These are phyloP conservation scores for Danionella dracula DNA, from an alignment of 2,797 vertebrate species.

Conservation along the genomic window DNA sequence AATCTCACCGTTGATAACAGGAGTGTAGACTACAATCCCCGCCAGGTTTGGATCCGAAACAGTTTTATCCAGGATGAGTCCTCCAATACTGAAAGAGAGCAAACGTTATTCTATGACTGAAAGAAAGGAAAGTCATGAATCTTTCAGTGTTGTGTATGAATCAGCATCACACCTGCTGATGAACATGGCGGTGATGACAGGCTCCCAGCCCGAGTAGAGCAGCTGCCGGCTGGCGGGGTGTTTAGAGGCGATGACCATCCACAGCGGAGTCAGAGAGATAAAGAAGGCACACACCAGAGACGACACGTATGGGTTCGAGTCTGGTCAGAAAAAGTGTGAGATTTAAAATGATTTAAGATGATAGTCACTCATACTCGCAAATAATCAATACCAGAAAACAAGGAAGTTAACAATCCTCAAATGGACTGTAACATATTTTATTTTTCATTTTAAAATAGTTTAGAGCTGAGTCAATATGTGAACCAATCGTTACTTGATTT, in stretches of 20 bases:
- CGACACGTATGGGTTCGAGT: slow-evolving; percentile 83
- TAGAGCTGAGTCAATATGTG: too few relatives aligned
- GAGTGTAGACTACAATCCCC: slow-evolving; percentile 95
- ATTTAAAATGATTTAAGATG: too few relatives aligned
- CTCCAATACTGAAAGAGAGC: slow-evolving; percentile 80
- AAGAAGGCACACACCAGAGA: slow-evolving; percentile 91
- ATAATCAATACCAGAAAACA: too few relatives aligned
- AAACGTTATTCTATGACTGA: too few relatives aligned
- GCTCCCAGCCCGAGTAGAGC: slow-evolving; percentile 95
- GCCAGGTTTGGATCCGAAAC: slow-evolving; percentile 91
- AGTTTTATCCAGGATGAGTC: slow-evolving; percentile 96
- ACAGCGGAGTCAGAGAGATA: slow-evolving; percentile 89
- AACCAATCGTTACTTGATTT: too few relatives aligned
- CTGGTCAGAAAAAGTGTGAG: slow-evolving; percentile 60
- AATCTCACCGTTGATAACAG: slow-evolving; percentile 94
- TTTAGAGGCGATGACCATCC: slow-evolving; percentile 92
- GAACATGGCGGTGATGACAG: slow-evolving; percentile 95
- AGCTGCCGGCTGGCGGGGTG: slow-evolving; percentile 93
- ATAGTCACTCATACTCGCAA: too few relatives aligned
- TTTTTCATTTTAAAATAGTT: too few relatives aligned
- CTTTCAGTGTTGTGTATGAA: slow-evolving; percentile 24
- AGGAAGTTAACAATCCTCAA: too few relatives aligned
- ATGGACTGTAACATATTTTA: too few relatives aligned
- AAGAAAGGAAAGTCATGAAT: neutral
- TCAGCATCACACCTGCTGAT: slow-evolving; percentile 89